Evolutionary conservation across 1,140 invertebrate species (phyloP), one percentile per base, ranked within the genome.

Genomic region (Halictus rubicundus): DNA sequence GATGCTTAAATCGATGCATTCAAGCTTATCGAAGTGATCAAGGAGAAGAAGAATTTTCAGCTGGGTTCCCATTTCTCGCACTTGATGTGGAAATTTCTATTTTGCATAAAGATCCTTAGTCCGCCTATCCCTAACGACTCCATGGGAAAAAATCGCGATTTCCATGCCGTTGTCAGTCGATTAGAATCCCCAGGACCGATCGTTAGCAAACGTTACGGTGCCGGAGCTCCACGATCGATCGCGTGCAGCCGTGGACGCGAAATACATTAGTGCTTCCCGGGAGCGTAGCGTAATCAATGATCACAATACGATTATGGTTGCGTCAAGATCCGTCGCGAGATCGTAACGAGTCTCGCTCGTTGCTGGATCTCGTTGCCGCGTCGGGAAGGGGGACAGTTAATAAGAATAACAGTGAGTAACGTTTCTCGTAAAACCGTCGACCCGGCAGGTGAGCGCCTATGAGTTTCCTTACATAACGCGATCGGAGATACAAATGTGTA

Each of bases 321-420:
- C 78, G 71, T 77, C 52, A 84, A 83, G 82, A 81, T 81, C 70
- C 59, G n/a, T 9, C 57, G 23, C 61, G 23, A 32, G 49, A 66
- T 68, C 59, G 46, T 75, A 65, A 71, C 60, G 49, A 42, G 16
- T 27, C n/a, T n/a, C 27, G 46, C 59, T 57, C 69, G 68, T 80
- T 77, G 78, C 78, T 37, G 68, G 68, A 19, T 32, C 73, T 84
- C 81, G 78, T 65, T 80, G 57, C 83, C 61, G 63, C 78, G 78
- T 61, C 32, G 54, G 46, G 42, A 3, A 5, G 14, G 14, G 14
- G 78, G 68, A 81, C 76, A 78, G 79, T 85, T 85, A 85, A 85
- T 85, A 81, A 70, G 78, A 85, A 85, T 85, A 85, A 85, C 69
- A 80, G 74, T 78, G 84, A 85, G 78, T 81, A 81, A 85, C 64